These are phyloP conservation scores for Bombus superbus DNA, from an alignment of 1,140 invertebrate species.

Conservation along the genomic window DNA sequence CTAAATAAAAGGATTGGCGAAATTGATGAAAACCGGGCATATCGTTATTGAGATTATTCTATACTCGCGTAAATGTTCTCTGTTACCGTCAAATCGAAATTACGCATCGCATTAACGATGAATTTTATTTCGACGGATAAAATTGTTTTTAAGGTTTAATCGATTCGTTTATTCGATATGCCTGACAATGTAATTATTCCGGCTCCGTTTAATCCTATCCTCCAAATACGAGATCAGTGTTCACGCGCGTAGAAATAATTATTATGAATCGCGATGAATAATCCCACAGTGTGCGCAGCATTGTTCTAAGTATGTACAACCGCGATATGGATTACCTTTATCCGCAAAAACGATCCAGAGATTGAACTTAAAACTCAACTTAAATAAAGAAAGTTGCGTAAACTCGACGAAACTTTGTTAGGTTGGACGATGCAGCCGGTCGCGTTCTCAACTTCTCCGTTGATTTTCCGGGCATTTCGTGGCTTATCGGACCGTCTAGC, in stretches of 20 bases:
- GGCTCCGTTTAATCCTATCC: background rate
- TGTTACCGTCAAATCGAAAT: background rate
- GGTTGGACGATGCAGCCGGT: constrained; percentile 13
- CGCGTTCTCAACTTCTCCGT: constrained; percentile 40
- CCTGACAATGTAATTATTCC: background rate
- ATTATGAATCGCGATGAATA: background rate
- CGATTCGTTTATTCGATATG: background rate
- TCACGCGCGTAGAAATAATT: too few relatives aligned
- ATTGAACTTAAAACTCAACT: background rate
- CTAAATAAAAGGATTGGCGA: background rate
- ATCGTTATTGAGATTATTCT: background rate
- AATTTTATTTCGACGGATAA: background rate
- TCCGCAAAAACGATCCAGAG: too few relatives aligned
- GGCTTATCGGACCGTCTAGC: constrained; percentile 52
- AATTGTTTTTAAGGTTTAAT: background rate
- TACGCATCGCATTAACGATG: too few relatives aligned
- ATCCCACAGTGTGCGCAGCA: background rate
- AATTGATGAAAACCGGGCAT: background rate
- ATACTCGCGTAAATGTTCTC: background rate
- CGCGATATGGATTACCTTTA: background rate
- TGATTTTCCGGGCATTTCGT: constrained; percentile 11
- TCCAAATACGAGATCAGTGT: background rate
- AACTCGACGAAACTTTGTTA: background rate
- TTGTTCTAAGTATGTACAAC: background rate
- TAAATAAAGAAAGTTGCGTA: constrained; percentile 62